A percentile compares a stretch with the other conserved stretches of the same genome.
Evolutionary conservation across 2,113 vertebrate genomes (phyloP).

Genomic region (Tyrannus savana): DNA sequence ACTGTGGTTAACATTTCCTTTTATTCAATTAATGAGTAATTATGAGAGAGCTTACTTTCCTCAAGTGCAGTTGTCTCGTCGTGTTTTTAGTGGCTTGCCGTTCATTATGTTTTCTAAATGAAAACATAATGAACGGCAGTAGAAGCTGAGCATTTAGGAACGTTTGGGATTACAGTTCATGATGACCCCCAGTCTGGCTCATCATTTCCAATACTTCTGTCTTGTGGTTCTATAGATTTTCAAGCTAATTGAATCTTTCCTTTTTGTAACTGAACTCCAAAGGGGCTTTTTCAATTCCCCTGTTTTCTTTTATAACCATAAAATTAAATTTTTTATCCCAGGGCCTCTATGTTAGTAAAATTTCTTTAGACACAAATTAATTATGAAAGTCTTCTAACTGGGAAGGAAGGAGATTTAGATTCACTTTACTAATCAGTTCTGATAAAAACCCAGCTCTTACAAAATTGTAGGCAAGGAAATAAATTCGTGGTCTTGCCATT

Average conservation of each 20-base stretch:
- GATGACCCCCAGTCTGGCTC: constrained; percentile 46
- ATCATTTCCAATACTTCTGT: constrained; percentile 55
- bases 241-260: constrained; percentile 72
- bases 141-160: not conserved
- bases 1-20: constrained; percentile 32
- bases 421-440: constrained; percentile 24
- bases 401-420: constrained; percentile 3
- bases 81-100: constrained; percentile 41
- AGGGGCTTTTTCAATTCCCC: constrained; percentile 56
- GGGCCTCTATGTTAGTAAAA: constrained; percentile 33
- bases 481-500: not conserved
- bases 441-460: not conserved
- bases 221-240: constrained; percentile 43
- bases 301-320: constrained; percentile 61
- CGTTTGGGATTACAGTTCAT: constrained; percentile 57
- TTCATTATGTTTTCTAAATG: constrained; percentile 53
- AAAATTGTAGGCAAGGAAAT: not conserved
- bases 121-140: too few relatives aligned
- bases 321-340: constrained; percentile 62
- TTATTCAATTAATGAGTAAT: constrained; percentile 68
- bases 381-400: constrained; percentile 23
- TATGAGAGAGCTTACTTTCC: constrained; percentile 51
- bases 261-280: constrained; percentile 60
- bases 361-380: constrained; percentile 51
- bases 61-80: constrained; percentile 29